These are phyloP conservation scores for Oreochromis grahami DNA, from an alignment of 2,797 vertebrate genomes.

Conservation along the genomic window DNA sequence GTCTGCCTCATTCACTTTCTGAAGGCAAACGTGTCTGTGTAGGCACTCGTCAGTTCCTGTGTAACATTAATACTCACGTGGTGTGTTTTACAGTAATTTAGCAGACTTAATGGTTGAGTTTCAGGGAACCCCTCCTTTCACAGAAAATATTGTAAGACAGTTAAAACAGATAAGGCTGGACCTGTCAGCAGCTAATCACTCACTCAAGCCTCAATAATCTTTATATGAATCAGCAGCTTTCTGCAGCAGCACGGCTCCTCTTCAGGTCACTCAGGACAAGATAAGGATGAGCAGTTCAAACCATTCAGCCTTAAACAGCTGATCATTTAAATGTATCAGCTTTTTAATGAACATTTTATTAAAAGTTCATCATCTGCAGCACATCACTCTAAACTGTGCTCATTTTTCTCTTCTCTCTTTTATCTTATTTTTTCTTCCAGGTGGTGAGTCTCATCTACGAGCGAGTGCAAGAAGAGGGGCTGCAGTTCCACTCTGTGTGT, in stretches of 20 bases:
- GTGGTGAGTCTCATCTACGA: slow-evolving; percentile 82
- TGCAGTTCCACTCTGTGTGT: slow-evolving; percentile 55
- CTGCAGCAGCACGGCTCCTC: not conserved
- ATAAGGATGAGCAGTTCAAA: not conserved
- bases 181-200: not conserved
- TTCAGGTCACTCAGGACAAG: not conserved
- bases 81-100: not conserved
- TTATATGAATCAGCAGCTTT: not conserved
- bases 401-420: rapidly evolving
- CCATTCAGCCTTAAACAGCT: rapidly evolving
- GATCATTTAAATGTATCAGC: rapidly evolving
- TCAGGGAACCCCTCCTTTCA: no score
- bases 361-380: not conserved
- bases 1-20: no score
- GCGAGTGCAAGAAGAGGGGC: slow-evolving; percentile 31
- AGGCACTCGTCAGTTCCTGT: not conserved
- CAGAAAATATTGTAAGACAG: not conserved
- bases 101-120: no score
- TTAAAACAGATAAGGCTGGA: not conserved
- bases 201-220: rapidly evolving
- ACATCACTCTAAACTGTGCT: not conserved
- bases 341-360: not conserved
- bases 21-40: not conserved
- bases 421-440: slow-evolving; percentile 47
- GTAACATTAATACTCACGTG: rapidly evolving